Conservation (phyloP, 2,113 vertebrate species). For the Oreocharis arfaki region DNA sequence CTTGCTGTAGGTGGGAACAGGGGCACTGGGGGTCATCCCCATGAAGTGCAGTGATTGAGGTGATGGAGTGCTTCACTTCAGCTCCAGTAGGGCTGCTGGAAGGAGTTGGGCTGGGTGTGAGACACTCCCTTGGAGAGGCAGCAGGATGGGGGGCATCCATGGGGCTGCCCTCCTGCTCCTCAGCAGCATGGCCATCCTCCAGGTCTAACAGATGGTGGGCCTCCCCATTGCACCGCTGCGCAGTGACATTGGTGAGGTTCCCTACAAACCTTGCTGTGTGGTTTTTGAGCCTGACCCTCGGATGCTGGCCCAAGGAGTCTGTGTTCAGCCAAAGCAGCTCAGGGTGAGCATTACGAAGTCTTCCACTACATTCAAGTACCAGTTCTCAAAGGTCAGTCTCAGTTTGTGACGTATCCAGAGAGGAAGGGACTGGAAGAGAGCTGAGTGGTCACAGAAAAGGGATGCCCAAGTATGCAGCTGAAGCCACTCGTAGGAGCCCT, state of each 20-base stretch:
- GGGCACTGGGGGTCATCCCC: background rate
- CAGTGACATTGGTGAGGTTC: rapidly evolving
- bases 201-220: rapidly evolving
- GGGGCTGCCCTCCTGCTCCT: background rate
- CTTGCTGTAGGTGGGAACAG: rapidly evolving
- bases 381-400: background rate
- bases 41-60: background rate
- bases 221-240: background rate
- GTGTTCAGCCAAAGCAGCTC: background rate
- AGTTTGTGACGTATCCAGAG: background rate
- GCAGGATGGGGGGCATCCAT: rapidly evolving
- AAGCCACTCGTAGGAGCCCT: background rate
- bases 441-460: rapidly evolving
- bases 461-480: background rate
- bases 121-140: background rate
- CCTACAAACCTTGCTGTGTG: rapidly evolving
- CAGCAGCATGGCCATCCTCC: rapidly evolving
- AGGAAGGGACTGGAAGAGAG: background rate
- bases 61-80: background rate
- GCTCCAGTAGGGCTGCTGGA: background rate
- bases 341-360: background rate
- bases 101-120: no score
- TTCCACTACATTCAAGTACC: rapidly evolving
- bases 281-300: background rate
- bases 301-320: background rate